A percentile compares a stretch with the other conserved stretches of the same genome.
Evolutionary conservation across 2,797 vertebrate species (phyloP).

Genomic region (Erpetoichthys calabaricus): DNA sequence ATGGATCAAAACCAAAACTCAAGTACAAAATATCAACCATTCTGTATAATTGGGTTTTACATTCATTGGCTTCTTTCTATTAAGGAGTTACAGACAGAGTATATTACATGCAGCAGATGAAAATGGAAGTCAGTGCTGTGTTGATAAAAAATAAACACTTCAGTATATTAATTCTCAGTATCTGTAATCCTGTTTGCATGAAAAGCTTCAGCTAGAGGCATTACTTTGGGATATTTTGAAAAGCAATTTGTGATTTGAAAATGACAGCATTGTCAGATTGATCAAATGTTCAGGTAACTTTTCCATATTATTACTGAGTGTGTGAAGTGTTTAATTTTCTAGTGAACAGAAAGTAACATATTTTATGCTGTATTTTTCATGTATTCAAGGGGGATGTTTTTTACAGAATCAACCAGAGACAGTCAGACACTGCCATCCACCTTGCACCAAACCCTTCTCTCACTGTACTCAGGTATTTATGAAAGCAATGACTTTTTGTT

Average conservation of each 20-base stretch:
- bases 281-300: slow-evolving; percentile 38
- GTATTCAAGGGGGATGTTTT: slow-evolving; percentile 73
- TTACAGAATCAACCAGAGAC: slow-evolving; percentile 59
- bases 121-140: too few species aligned
- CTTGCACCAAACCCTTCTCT: slow-evolving; percentile 86
- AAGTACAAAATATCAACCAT: neutral
- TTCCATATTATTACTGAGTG: slow-evolving; percentile 41
- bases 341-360: slow-evolving; percentile 4
- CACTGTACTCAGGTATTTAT: slow-evolving; percentile 84
- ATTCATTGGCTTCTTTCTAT: too few species aligned
- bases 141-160: too few species aligned
- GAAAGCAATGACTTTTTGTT: too few species aligned
- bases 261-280: slow-evolving; percentile 47
- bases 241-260: slow-evolving; percentile 47
- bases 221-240: slow-evolving; percentile 49
- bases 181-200: slow-evolving; percentile 25
- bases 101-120: too few species aligned
- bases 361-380: slow-evolving; percentile 17
- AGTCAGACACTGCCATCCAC: slow-evolving; percentile 70
- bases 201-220: slow-evolving; percentile 23
- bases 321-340: slow-evolving; percentile 42
- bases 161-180: too few species aligned
- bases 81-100: too few species aligned
- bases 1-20: too few species aligned
- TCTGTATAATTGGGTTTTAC: too few species aligned